These are phyloP conservation scores for Falco rusticolus DNA, from an alignment of 2,797 vertebrate species.

Conservation along the genomic window DNA sequence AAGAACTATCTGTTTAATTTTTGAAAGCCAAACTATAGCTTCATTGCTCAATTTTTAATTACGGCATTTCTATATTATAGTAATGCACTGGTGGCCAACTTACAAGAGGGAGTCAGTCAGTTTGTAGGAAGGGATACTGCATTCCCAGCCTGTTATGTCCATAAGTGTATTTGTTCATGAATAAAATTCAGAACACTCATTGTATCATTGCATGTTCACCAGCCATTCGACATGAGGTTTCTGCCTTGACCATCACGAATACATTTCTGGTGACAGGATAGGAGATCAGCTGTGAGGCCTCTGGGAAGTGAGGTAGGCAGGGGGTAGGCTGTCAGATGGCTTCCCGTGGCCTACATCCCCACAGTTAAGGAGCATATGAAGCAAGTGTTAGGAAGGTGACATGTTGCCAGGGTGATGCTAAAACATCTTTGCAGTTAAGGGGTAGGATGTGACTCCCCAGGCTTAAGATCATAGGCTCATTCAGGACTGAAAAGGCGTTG, in stretches of 20 bases:
- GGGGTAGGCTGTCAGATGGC: background rate
- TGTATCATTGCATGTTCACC: background rate
- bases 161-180: background rate
- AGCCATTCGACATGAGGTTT: background rate
- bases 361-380: background rate
- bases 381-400: background rate
- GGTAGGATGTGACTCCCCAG: background rate
- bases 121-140: background rate
- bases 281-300: background rate
- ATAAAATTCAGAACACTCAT: background rate
- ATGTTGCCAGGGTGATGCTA: background rate
- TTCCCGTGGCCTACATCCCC: accelerated
- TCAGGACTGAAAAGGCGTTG: background rate
- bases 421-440: background rate
- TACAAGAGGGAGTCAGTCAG: background rate
- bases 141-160: accelerated
- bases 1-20: background rate
- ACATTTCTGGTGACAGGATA: background rate
- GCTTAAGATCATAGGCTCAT: background rate
- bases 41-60: background rate
- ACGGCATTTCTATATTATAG: background rate
- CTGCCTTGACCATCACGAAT: background rate
- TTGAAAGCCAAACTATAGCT: background rate
- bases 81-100: background rate
- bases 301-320: background rate